Evolutionary conservation across 2,888 invertebrate genomes (phyloP).

Genomic region (Villa cingulata): DNA sequence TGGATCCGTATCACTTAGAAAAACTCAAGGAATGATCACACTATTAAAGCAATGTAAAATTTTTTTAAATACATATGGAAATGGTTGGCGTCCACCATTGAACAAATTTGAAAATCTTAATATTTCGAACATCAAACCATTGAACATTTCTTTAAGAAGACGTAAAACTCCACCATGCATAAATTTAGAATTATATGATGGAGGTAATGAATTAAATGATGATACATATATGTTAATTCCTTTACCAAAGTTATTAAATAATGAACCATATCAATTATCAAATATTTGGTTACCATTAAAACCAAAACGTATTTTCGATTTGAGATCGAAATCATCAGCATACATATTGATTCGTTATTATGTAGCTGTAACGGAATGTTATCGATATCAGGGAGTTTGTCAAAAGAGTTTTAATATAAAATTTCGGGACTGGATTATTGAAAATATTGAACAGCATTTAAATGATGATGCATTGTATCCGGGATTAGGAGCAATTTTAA

Average conservation of each 20-base stretch:
- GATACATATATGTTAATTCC: slow-evolving; percentile 26
- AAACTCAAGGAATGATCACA: slow-evolving; percentile 21
- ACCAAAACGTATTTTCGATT: slow-evolving; percentile 25
- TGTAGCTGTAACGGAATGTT: slow-evolving; percentile 26
- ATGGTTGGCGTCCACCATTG: slow-evolving; percentile 27
- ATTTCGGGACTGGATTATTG: slow-evolving; percentile 26
- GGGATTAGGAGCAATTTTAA: slow-evolving; percentile 28
- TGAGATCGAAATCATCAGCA: slow-evolving; percentile 23
- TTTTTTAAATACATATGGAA: slow-evolving; percentile 32
- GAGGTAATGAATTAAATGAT: slow-evolving; percentile 14
- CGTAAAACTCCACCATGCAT: slow-evolving; percentile 19
- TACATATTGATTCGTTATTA: slow-evolving; percentile 28
- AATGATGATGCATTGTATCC: slow-evolving; percentile 31
- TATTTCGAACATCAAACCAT: slow-evolving; percentile 18
- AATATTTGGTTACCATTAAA: slow-evolving; percentile 30
- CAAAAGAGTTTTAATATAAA: slow-evolving; percentile 24
- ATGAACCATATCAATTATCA: slow-evolving; percentile 24
- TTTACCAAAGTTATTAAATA: slow-evolving; percentile 25
- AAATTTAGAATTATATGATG: slow-evolving; percentile 21
- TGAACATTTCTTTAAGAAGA: slow-evolving; percentile 13
- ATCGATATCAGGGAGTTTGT: slow-evolving; percentile 23
- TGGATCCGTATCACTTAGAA: slow-evolving; percentile 23
- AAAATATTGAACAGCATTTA: slow-evolving; percentile 25
- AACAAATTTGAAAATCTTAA: slow-evolving; percentile 20
- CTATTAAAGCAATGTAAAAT: slow-evolving; percentile 24